Percentiles rank a stretch among this genome's conserved stretches.
Evolutionary conservation across 2,113 vertebrate species (phyloP).

Genomic region (Genyomyrus donnyi): DNA sequence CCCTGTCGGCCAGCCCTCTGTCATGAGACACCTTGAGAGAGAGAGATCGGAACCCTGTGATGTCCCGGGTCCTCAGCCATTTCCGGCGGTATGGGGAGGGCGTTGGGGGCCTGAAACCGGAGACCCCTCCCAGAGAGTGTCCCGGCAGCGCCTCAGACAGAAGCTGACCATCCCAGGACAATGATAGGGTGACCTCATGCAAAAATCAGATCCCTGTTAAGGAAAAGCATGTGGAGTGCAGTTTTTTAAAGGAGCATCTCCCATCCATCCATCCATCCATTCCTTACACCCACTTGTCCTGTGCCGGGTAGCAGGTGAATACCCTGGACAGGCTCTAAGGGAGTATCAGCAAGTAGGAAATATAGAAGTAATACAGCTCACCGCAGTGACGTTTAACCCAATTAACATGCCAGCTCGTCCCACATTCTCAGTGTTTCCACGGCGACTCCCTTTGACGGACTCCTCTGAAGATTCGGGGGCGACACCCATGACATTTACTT

Average conservation of each 20-base stretch:
- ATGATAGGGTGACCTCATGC: neutral
- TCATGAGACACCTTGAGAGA: neutral
- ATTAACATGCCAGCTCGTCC: slow-evolving; percentile 93
- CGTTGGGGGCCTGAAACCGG: neutral
- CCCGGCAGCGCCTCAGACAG: neutral
- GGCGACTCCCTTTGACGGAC: slow-evolving; percentile 92
- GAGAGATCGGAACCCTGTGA: neutral
- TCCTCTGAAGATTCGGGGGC: slow-evolving; percentile 76
- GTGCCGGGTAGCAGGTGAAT: neutral
- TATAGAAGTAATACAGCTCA: slow-evolving; percentile 60
- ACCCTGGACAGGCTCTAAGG: neutral
- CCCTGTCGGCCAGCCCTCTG: neutral
- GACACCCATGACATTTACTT: slow-evolving; percentile 97
- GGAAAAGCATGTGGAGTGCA: neutral
- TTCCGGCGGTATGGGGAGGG: neutral
- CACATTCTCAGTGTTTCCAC: slow-evolving; percentile 88
- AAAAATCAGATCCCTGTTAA: neutral
- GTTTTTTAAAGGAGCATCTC: neutral
- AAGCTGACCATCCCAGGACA: neutral
- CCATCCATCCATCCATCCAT: neutral
- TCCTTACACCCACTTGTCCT: neutral
- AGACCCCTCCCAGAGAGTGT: neutral
- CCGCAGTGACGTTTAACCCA: slow-evolving; percentile 86
- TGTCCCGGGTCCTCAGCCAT: neutral
- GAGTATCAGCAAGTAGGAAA: neutral